phyloP scores from a whole-genome alignment of 2,113 vertebrate genomes.

The Amia ocellicauda region DNA sequence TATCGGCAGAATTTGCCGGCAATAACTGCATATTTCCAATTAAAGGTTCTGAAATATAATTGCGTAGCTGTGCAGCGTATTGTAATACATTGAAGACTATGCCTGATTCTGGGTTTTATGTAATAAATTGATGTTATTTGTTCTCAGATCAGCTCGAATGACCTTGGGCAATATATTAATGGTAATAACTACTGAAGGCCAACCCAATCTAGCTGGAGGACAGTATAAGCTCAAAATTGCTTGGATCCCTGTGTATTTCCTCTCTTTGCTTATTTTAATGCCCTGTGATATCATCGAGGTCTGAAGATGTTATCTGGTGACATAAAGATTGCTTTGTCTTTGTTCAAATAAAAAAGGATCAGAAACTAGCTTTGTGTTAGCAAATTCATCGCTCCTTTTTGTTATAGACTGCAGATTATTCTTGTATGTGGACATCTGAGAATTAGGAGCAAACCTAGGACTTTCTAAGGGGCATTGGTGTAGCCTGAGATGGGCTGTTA shows the following conservation, averaged over 20 bases:
- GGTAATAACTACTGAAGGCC: not conserved
- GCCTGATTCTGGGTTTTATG: not conserved
- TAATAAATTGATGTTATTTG: not conserved
- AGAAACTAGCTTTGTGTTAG: too few species aligned
- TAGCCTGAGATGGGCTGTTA: too few species aligned
- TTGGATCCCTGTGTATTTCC: not conserved
- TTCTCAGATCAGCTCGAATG: not conserved
- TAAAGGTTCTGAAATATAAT: too few species aligned
- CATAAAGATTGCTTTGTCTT: conserved; percentile 1
- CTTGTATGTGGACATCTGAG: too few species aligned
- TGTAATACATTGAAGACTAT: too few species aligned
- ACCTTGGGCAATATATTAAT: conserved; percentile 1
- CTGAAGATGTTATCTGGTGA: conserved; percentile 5
- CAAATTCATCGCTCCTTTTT: too few species aligned
- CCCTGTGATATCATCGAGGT: conserved; percentile 5
- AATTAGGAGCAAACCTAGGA: too few species aligned
- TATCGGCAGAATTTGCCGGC: too few species aligned
- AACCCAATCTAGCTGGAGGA: not conserved
- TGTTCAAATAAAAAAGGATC: not conserved
- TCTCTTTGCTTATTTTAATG: not conserved
- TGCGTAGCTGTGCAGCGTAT: too few species aligned
- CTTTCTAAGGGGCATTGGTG: too few species aligned
- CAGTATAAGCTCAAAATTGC: not conserved
- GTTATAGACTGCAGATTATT: too few species aligned
- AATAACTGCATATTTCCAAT: too few species aligned